Evolutionary conservation across 2,113 vertebrate species (phyloP).

Genomic region (Furnarius figulus): DNA sequence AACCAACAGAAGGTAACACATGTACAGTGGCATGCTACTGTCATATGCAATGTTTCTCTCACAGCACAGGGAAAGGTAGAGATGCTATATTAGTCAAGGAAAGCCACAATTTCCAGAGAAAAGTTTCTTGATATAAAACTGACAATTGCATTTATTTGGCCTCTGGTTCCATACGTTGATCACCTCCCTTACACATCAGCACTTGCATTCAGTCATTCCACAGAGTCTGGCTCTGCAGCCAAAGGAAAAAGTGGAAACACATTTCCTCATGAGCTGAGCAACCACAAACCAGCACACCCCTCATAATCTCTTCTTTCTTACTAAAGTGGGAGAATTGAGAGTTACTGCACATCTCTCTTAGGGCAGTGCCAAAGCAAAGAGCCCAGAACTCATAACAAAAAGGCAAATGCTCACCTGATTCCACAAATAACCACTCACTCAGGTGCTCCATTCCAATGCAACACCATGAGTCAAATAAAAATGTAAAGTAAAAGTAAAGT

Average conservation of each 20-base stretch:
- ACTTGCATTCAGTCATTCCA: not conserved
- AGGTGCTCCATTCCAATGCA: not conserved
- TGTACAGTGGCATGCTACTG: rapidly evolving
- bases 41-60: not conserved
- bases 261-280: not conserved
- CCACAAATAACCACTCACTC: not conserved
- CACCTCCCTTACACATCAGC: not conserved
- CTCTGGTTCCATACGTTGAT: not conserved
- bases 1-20: not conserved
- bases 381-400: not conserved
- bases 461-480: not conserved
- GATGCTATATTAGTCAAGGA: not conserved
- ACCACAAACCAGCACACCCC: not conserved
- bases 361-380: not conserved
- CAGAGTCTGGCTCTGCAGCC: not conserved
- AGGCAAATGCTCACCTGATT: not conserved
- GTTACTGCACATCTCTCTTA: not conserved
- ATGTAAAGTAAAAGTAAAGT: not conserved
- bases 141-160: not conserved
- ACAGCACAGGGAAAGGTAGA: not conserved
- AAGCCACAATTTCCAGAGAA: not conserved
- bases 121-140: not conserved
- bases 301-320: not conserved
- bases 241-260: not conserved
- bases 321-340: not conserved